Base-by-base conservation (phyloP, 2,113 vertebrate genomes). In the Larimichthys polyactis region DNA sequence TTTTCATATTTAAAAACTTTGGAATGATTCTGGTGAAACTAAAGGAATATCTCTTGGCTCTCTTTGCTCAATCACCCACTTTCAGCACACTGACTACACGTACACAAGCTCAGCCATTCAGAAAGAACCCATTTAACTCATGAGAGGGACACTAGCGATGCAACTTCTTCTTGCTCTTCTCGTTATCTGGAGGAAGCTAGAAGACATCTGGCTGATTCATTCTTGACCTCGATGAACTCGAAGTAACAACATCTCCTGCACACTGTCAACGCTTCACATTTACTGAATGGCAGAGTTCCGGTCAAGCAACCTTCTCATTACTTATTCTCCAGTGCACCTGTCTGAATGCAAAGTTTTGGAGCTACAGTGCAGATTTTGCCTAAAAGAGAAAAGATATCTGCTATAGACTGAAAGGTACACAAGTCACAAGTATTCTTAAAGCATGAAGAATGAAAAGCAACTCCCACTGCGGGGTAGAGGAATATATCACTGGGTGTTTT, bases 401-500 rank as follows among this genome's bases (percentile, higher is more conserved):
- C 17, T 49, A 58, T 12, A 71, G 44, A 32, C 22, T 40, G n/a
- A 84, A 79, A 60, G 19, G 22, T 51, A 59, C 60, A 40, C n/a
- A 58, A 22, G 49, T 22, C 36, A 8, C 32, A 43, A 51, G 10
- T 46, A 54, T 70, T 78, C 43, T 65, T 27, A 12, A 51, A 22
- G 29, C 43, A 11, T 57, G 19, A 68, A 68, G 60, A 74, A 59
- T 77, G 32, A 80, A 83, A 78, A 75, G 44, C 32, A 69, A 43
- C 32, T 43, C 15, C 15, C 32, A 54, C 43, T 20, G 55, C 54
- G 49, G 24, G 24, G 8, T 40, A 44, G 7, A 44, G 44, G 55
- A 76, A 75, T 68, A 71, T 62, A 70, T 75, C 71, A 58, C 15
- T 22, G 16, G 57, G 32, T 79, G 59, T 67, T 86, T 85, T 62